Conservation (phyloP, 1,140 invertebrate genomes). For the Megalopta genalis region DNA sequence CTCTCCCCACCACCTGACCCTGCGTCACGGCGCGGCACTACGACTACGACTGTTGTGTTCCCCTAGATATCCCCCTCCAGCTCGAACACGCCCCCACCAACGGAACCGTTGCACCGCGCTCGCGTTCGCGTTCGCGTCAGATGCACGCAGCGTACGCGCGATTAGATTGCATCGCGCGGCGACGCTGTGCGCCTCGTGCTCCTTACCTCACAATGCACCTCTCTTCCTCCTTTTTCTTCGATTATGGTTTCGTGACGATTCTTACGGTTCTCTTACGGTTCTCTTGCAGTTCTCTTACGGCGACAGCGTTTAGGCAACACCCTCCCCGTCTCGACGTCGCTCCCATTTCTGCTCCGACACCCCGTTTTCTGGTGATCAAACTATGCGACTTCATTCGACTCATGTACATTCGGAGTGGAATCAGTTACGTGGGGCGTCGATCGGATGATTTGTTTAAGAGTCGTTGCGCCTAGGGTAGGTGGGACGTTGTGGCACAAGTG, state of each 20-base stretch:
- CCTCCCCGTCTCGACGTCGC: too few relatives aligned
- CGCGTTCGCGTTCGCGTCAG: constrained; percentile 5
- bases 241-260: too few relatives aligned
- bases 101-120: constrained; percentile 31
- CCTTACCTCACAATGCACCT: not conserved
- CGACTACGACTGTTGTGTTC: not conserved
- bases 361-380: too few relatives aligned
- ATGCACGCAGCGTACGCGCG: constrained; percentile 43
- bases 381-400: too few relatives aligned
- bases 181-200: constrained; percentile 32
- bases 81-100: not conserved
- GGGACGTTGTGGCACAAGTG: too few relatives aligned
- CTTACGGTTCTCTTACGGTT: not conserved
- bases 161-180: constrained; percentile 64
- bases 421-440: too few relatives aligned
- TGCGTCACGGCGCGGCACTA: constrained; percentile 48
- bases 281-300: too few relatives aligned
- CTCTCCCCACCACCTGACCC: constrained; percentile 16
- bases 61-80: not conserved
- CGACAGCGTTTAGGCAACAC: too few relatives aligned
- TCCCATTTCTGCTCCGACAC: too few relatives aligned
- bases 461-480: too few relatives aligned
- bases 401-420: too few relatives aligned
- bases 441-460: too few relatives aligned
- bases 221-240: not conserved